A percentile compares a stretch with the other conserved stretches of the same genome.
phyloP scores from a whole-genome alignment of 2,888 invertebrate genomes.

The Orthosia gracilis region DNA sequence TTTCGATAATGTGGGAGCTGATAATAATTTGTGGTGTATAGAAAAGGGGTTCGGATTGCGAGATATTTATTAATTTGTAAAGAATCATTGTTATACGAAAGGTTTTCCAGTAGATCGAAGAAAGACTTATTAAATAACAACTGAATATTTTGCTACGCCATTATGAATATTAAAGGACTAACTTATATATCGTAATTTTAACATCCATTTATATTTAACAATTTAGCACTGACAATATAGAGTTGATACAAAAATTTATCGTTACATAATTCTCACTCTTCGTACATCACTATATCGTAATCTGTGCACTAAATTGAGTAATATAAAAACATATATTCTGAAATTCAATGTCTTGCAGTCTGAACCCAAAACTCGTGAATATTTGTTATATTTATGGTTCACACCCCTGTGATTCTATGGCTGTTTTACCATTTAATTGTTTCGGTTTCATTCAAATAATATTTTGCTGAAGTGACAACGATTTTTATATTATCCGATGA shows the following conservation, averaged over 20 bases:
- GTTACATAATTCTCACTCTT: neutral
- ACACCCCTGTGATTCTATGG: conserved; percentile 82
- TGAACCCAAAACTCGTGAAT: conserved; percentile 31
- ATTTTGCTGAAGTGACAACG: conserved; percentile 41
- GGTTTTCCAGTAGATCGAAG: conserved; percentile 27
- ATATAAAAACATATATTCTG: conserved; percentile 24
- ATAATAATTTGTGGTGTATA: conserved; percentile 46
- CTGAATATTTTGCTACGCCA: conserved; percentile 30
- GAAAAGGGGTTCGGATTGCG: conserved; percentile 34
- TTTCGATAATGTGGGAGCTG: conserved; percentile 41
- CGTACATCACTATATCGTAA: neutral
- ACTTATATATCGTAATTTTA: conserved; percentile 31
- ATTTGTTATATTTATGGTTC: conserved; percentile 59
- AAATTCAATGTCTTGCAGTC: conserved; percentile 43
- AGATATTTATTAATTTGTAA: conserved; percentile 25
- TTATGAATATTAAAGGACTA: conserved; percentile 28
- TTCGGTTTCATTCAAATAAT: conserved; percentile 43
- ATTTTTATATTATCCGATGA: conserved; percentile 2
- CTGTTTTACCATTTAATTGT: conserved; percentile 74
- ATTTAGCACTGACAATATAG: conserved; percentile 7
- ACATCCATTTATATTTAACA: conserved; percentile 19
- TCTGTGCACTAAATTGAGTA: conserved; percentile 16
- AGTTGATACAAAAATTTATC: conserved; percentile 10
- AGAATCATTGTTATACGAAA: conserved; percentile 16
- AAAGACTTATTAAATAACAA: conserved; percentile 47